Evolutionary conservation across 1,140 invertebrate genomes (phyloP).

Genomic region (Drosophila santomea): DNA sequence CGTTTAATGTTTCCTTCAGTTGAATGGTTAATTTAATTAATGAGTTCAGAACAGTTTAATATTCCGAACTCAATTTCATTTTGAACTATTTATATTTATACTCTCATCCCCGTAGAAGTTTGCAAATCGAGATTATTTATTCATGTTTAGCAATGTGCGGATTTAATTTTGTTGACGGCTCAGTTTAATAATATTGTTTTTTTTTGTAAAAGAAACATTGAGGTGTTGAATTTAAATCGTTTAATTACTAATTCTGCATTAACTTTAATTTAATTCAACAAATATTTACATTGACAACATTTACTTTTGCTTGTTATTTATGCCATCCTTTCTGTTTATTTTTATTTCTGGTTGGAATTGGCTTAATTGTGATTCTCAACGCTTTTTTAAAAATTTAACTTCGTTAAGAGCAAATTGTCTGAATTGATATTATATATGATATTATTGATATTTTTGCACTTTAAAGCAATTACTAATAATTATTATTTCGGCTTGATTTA

Average conservation of each 20-base stretch:
- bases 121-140: background rate
- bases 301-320: background rate
- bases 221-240: background rate
- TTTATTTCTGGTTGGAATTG: background rate
- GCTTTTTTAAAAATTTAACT: slow-evolving; percentile 4
- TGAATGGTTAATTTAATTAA: no score
- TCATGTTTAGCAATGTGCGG: background rate
- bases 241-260: background rate
- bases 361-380: slow-evolving; percentile 1
- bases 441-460: slow-evolving; percentile 5
- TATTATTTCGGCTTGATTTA: slow-evolving; percentile 7
- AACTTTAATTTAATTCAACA: background rate
- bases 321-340: background rate
- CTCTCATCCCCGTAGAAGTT: no score
- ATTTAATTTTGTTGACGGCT: background rate
- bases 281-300: background rate
- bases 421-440: slow-evolving; percentile 12
- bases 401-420: slow-evolving; percentile 15
- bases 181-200: background rate
- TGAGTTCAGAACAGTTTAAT: no score
- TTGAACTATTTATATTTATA: background rate
- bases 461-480: background rate
- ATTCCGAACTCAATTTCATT: no score
- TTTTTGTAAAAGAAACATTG: background rate
- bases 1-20: no score